A percentile compares a stretch with the other conserved stretches of the same genome.
Conservation (phyloP, 2,888 invertebrate genomes). For the Hyposoter dolosus region DNA sequence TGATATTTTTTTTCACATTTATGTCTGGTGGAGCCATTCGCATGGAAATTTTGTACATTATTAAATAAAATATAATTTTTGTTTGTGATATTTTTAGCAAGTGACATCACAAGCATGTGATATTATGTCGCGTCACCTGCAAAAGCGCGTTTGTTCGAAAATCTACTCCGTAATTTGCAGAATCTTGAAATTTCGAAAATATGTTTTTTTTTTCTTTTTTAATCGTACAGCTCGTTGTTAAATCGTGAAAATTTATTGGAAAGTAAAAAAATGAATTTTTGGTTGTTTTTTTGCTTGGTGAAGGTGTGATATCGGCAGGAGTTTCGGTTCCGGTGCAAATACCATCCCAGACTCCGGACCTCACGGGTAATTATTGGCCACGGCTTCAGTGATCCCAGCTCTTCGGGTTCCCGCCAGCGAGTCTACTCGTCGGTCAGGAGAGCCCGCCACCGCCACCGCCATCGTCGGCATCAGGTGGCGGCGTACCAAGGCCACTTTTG, state of each 20-base stretch:
- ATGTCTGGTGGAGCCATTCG: too few relatives aligned
- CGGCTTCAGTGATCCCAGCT: conserved; percentile 97
- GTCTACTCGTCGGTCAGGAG: conserved; percentile 87
- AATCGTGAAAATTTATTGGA: not conserved
- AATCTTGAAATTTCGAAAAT: not conserved
- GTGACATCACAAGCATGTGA: too few relatives aligned
- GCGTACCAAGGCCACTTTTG: conserved; percentile 83
- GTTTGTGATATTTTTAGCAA: too few relatives aligned
- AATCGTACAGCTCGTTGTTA: too few relatives aligned
- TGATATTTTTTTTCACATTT: too few relatives aligned
- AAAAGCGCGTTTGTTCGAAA: not conserved
- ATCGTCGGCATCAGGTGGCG: conserved; percentile 85
- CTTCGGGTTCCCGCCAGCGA: conserved; percentile 93
- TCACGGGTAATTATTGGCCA: conserved; percentile 95
- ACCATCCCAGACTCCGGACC: conserved; percentile 93
- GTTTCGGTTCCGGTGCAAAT: conserved; percentile 97
- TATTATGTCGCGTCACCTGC: too few relatives aligned
- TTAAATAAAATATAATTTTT: too few relatives aligned
- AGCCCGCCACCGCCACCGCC: conserved; percentile 85
- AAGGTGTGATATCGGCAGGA: conserved; percentile 97
- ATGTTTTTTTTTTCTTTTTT: not conserved
- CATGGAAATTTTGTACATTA: too few relatives aligned
- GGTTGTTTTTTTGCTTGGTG: conserved; percentile 75
- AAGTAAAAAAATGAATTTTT: not conserved
- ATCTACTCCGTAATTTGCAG: not conserved